Evolutionary conservation across 2,888 invertebrate species (phyloP), one percentile per base, ranked within the genome.

Genomic region (Agriotes lineatus): DNA sequence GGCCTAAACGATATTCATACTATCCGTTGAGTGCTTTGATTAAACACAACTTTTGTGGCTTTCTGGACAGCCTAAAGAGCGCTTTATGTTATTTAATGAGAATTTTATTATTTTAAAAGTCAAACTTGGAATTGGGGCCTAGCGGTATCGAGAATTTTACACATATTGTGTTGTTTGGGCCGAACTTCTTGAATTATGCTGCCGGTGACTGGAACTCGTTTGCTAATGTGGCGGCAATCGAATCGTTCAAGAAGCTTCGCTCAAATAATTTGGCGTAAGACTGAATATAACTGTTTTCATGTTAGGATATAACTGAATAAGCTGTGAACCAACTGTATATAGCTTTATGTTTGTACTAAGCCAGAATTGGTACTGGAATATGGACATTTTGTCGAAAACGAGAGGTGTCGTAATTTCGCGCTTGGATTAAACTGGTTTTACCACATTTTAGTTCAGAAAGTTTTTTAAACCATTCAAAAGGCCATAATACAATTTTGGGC

Each of bases 281-380:
- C 57, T 58, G 57, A 58, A 58, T 58, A 33, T 42, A 22, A 35
- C 37, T 14, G 42, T 57, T 58, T 58, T 42, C 42, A 22, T 58
- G 57, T 58, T 58, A 42, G 42, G 16, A 14, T 25, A 52, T 52
- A 52, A 18, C 30, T 25, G 30, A 50, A 30, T n/a, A 50, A 33
- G 33, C 33, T 52, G 52, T 52, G 52, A 48, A 35, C 19, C 45
- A 45, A 25, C 12, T 52, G 35, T 48, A 16, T n/a, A 52, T 16
- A 14, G 7, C 5, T 42, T 39, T 42, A 19, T n/a, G 20, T 20
- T 18, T 42, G 14, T 42, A 42, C 42, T 42, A 42, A 58, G 18
- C 14, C 52, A 12, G 12, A 19, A 48, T 10, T 3, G 4, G 37
- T 12, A n/a, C n/a, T n/a, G n/a, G n/a, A n/a, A n/a, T n/a, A n/a